phyloP scores from a whole-genome alignment of 2,888 invertebrate species.

The Furcula furcula region DNA sequence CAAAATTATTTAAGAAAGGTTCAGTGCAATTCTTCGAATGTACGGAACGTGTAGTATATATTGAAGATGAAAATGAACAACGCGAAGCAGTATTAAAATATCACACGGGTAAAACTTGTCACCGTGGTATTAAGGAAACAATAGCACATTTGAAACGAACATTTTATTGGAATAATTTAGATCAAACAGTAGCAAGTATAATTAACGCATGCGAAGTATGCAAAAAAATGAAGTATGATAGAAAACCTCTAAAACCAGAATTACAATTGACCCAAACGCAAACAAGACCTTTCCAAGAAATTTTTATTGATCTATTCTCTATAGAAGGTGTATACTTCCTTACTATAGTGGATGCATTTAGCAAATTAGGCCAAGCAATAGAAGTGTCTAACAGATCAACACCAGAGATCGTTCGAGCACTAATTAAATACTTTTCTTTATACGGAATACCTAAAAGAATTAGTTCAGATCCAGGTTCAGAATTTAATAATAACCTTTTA shows the following conservation, averaged over 20 bases:
- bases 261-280: conserved; percentile 28
- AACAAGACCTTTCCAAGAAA: conserved; percentile 24
- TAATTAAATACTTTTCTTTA: conserved; percentile 28
- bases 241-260: conserved; percentile 25
- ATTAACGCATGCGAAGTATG: too few relatives aligned
- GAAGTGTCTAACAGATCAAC: conserved; percentile 20
- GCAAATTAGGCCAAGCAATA: conserved; percentile 30
- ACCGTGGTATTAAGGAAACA: too few relatives aligned
- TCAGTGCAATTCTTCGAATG: too few relatives aligned
- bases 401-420: conserved; percentile 25
- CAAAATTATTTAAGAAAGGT: too few relatives aligned
- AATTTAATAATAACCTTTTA: conserved; percentile 32
- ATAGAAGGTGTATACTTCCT: conserved; percentile 16
- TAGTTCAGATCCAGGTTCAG: conserved; percentile 26
- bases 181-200: too few relatives aligned
- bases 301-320: conserved; percentile 24
- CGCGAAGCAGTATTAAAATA: too few relatives aligned
- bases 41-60: too few relatives aligned
- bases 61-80: too few relatives aligned
- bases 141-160: too few relatives aligned
- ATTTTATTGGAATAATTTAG: too few relatives aligned
- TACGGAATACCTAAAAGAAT: conserved; percentile 27
- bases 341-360: conserved; percentile 27
- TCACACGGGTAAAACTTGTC: too few relatives aligned
- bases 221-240: too few relatives aligned